phyloP scores from a whole-genome alignment of 1,140 invertebrate species.

The Aphaenogaster ashmeadi region DNA sequence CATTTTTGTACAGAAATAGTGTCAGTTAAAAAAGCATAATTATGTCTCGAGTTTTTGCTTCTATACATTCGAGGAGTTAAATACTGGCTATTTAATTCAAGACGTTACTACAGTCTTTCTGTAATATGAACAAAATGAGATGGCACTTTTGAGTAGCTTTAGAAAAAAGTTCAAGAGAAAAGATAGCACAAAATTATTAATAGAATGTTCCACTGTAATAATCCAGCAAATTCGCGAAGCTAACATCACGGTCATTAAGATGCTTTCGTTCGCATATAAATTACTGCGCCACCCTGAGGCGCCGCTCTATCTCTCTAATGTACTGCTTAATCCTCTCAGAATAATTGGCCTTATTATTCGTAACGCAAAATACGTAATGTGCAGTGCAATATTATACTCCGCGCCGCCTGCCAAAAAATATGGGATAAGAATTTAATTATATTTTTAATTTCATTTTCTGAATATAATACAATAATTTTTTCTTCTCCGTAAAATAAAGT shows the following conservation, averaged over 20 bases:
- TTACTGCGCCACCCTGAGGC: constrained; percentile 4
- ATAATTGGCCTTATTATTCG: constrained; percentile 42
- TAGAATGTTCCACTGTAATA: constrained; percentile 19
- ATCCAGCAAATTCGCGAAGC: neutral
- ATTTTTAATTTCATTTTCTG: neutral
- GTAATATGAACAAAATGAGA: neutral
- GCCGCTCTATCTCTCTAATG: constrained; percentile 16
- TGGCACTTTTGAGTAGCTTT: neutral
- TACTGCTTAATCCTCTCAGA: constrained; percentile 24
- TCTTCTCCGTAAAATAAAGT: neutral
- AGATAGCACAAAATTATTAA: constrained; percentile 28
- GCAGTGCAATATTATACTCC: constrained; percentile 25
- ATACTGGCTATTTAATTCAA: neutral
- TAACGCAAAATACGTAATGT: neutral
- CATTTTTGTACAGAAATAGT: neutral
- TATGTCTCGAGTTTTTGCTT: constrained; percentile 1
- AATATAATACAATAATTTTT: neutral
- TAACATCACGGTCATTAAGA: constrained; percentile 40
- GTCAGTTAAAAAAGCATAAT: neutral
- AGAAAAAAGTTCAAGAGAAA: neutral
- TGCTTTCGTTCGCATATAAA: constrained; percentile 46
- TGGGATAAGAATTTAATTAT: constrained; percentile 28
- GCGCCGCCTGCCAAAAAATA: neutral
- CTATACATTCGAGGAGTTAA: neutral
- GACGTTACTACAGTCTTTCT: neutral